These are phyloP conservation scores for Sesamia nonagrioides DNA, from an alignment of 1,140 invertebrate genomes.

Conservation along the genomic window DNA sequence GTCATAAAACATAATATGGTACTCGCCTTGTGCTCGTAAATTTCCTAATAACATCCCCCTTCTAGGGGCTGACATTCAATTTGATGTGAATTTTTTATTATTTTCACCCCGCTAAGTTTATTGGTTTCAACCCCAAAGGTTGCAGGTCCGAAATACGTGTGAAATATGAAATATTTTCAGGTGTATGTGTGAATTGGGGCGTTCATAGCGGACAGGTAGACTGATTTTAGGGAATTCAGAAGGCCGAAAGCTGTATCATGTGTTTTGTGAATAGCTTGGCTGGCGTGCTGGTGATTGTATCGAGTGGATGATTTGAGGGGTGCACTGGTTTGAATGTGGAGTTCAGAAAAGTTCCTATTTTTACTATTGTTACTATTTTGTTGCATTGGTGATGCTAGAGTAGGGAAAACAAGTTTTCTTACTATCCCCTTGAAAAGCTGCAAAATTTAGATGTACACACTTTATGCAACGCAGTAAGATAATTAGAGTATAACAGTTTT, in stretches of 20 bases:
- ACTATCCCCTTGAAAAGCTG: too few relatives aligned
- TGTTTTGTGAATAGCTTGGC: slow-evolving; percentile 13
- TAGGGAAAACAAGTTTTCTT: too few relatives aligned
- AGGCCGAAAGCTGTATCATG: not conserved
- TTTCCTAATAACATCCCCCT: slow-evolving; percentile 55
- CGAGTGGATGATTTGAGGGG: slow-evolving; percentile 2
- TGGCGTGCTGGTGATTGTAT: slow-evolving; percentile 10
- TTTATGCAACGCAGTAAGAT: too few relatives aligned
- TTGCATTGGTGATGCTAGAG: not conserved
- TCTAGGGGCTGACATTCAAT: slow-evolving; percentile 49
- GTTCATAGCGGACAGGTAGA: not conserved
- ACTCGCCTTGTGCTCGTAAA: slow-evolving; percentile 53
- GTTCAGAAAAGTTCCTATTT: not conserved
- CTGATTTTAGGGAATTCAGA: slow-evolving; percentile 16
- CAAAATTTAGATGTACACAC: too few relatives aligned
- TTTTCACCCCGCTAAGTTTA: slow-evolving; percentile 38
- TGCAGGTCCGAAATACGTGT: slow-evolving; percentile 26
- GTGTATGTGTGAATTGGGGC: slow-evolving; percentile 8
- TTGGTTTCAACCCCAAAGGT: slow-evolving; percentile 36
- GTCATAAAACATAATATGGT: slow-evolving; percentile 55
- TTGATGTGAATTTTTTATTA: slow-evolving; percentile 51
- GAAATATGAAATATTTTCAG: slow-evolving; percentile 40
- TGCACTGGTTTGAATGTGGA: not conserved
- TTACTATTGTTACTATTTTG: not conserved
- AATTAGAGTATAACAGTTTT: too few relatives aligned